Percentiles rank a stretch among this genome's conserved stretches.
Conservation (phyloP, 1,140 invertebrate species). For the Leptinotarsa undecemlineata region DNA sequence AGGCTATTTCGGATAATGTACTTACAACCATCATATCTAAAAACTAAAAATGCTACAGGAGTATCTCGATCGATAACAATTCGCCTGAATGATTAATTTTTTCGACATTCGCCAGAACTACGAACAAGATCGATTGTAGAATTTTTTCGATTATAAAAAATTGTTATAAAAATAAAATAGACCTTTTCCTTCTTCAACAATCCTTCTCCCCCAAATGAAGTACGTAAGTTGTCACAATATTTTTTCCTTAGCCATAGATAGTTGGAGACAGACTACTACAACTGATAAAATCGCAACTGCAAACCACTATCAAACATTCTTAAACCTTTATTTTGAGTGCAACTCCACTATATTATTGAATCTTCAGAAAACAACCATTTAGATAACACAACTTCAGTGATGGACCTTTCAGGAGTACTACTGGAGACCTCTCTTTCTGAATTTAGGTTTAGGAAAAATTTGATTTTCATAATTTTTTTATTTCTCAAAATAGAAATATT, state of each 20-base stretch:
- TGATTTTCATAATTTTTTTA: too few species aligned
- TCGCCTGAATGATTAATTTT: neutral
- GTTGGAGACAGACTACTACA: neutral
- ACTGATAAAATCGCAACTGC: constrained; percentile 8
- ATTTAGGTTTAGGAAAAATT: too few species aligned
- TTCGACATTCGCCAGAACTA: neutral
- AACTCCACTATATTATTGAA: constrained; percentile 24
- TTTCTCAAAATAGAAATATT: too few species aligned
- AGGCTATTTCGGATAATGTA: constrained; percentile 11
- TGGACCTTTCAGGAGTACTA: too few species aligned
- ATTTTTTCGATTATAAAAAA: neutral
- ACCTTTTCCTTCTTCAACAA: constrained; percentile 17
- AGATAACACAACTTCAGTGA: neutral
- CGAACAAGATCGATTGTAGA: neutral
- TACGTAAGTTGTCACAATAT: constrained; percentile 8
- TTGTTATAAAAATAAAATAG: constrained; percentile 15
- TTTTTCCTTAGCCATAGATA: constrained; percentile 8
- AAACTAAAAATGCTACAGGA: neutral
- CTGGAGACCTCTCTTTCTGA: too few species aligned
- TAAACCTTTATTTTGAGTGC: constrained; percentile 21
- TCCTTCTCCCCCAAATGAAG: neutral
- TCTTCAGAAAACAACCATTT: constrained; percentile 16
- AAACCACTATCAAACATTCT: constrained; percentile 23
- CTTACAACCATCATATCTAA: constrained; percentile 22
- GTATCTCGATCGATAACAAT: neutral